Evolutionary conservation across 2,113 vertebrate species (phyloP).

Genomic region (Xiphorhynchus elegans): DNA sequence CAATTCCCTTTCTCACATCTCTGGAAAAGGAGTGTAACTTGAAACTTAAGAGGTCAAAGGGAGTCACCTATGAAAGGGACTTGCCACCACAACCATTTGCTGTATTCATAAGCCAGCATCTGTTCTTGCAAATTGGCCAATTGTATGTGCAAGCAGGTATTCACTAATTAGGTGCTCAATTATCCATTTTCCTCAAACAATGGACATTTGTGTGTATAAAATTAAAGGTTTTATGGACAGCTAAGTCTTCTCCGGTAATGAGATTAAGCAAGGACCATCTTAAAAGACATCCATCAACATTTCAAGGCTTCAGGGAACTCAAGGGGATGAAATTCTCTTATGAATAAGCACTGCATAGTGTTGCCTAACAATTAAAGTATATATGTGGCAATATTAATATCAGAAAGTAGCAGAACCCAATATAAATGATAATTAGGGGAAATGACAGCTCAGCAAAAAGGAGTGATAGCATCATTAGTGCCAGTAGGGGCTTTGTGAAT

Average conservation of each 20-base stretch:
- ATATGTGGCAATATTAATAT: constrained; percentile 46
- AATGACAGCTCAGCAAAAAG: constrained; percentile 67
- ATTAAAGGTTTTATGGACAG: constrained; percentile 23
- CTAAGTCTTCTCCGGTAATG: constrained; percentile 10
- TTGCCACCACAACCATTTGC: background rate
- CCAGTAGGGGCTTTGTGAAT: constrained; percentile 45
- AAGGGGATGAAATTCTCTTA: constrained; percentile 24
- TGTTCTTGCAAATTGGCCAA: constrained; percentile 29
- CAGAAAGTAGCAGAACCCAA: constrained; percentile 47
- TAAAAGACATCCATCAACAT: constrained; percentile 35
- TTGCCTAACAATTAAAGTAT: constrained; percentile 58
- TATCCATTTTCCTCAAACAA: constrained; percentile 43
- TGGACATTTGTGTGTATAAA: constrained; percentile 5
- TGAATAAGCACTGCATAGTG: background rate
- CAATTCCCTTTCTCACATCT: background rate
- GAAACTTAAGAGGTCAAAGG: background rate
- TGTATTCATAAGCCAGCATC: background rate
- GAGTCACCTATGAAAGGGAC: background rate
- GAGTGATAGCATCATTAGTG: constrained; percentile 62
- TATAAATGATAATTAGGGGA: constrained; percentile 70
- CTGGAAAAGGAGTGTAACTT: background rate
- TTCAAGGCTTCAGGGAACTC: constrained; percentile 20
- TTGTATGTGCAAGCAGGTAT: constrained; percentile 21
- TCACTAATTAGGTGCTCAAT: constrained; percentile 50
- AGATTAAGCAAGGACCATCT: background rate